A percentile compares a stretch with the other conserved stretches of the same genome.
Evolutionary conservation across 2,113 vertebrate species (phyloP).

Genomic region (Trematocara marginatum): DNA sequence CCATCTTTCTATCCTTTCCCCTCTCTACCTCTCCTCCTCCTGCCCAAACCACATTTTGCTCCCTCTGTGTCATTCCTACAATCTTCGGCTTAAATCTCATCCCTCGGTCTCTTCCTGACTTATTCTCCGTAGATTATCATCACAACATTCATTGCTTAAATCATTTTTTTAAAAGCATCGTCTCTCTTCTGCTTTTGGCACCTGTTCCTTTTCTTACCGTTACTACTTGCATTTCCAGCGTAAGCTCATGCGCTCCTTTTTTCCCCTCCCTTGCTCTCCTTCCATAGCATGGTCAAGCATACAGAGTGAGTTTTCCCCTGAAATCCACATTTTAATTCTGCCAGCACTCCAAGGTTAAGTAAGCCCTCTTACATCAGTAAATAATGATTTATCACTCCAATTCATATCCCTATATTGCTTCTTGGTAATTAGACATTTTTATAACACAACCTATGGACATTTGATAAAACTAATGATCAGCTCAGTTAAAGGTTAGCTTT

Average conservation of each 20-base stretch:
- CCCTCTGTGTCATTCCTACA: constrained; percentile 19
- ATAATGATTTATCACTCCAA: constrained; percentile 61
- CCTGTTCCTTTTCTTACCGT: constrained; percentile 30
- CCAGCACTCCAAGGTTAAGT: constrained; percentile 66
- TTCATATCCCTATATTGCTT: constrained; percentile 39
- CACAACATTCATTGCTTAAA: constrained; percentile 13
- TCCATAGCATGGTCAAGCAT: constrained; percentile 58
- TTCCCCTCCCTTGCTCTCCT: constrained; percentile 15
- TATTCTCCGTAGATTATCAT: background rate
- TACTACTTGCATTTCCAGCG: constrained; percentile 37
- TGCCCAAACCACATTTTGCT: background rate
- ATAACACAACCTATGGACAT: background rate
- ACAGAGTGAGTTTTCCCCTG: constrained; percentile 58
- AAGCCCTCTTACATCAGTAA: constrained; percentile 58
- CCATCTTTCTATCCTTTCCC: background rate
- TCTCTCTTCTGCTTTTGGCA: constrained; percentile 16
- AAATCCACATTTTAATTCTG: constrained; percentile 68
- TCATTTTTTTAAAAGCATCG: background rate
- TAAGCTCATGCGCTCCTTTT: constrained; percentile 5
- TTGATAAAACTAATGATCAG: background rate
- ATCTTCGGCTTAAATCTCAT: constrained; percentile 4
- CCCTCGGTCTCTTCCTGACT: constrained; percentile 11
- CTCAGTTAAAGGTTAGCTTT: background rate
- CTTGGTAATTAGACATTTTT: constrained; percentile 43
- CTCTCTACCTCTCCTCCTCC: background rate